phyloP scores from a whole-genome alignment of 2,113 vertebrate genomes.

The Spermophilus dauricus region DNA sequence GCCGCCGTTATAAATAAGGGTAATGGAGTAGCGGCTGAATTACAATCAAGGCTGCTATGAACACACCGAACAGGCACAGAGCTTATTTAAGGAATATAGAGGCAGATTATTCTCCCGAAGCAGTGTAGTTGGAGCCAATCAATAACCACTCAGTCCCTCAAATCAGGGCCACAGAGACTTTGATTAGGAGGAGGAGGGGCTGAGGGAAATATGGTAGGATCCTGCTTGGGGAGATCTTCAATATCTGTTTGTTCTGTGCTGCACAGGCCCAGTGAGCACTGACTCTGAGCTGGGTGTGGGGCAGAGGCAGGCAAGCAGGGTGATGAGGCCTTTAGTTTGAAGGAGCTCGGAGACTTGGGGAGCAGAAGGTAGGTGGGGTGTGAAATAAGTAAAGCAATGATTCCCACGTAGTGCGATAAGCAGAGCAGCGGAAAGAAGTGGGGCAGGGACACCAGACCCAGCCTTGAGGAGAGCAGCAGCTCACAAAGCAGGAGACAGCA shows the following conservation, averaged over 20 bases:
- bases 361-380: background rate
- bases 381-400: background rate
- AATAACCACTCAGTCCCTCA: slow-evolving; percentile 43
- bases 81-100: slow-evolving; percentile 75
- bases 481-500: background rate
- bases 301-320: background rate
- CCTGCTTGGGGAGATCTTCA: background rate
- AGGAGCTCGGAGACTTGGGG: slow-evolving; percentile 23
- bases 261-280: background rate
- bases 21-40: slow-evolving; percentile 84
- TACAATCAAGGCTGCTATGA: slow-evolving; percentile 80
- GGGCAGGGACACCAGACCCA: background rate
- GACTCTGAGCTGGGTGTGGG: background rate
- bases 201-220: background rate
- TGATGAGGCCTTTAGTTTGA: background rate
- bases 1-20: slow-evolving; percentile 86
- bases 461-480: background rate
- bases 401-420: background rate
- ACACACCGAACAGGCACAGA: background rate
- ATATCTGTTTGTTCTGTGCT: background rate
- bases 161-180: slow-evolving; percentile 59
- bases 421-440: background rate
- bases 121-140: slow-evolving; percentile 73
- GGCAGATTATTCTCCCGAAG: slow-evolving; percentile 73
- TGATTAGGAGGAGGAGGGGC: slow-evolving; percentile 46